phyloP scores from a whole-genome alignment of 2,797 vertebrate genomes.

The Neostethus bicornis region DNA sequence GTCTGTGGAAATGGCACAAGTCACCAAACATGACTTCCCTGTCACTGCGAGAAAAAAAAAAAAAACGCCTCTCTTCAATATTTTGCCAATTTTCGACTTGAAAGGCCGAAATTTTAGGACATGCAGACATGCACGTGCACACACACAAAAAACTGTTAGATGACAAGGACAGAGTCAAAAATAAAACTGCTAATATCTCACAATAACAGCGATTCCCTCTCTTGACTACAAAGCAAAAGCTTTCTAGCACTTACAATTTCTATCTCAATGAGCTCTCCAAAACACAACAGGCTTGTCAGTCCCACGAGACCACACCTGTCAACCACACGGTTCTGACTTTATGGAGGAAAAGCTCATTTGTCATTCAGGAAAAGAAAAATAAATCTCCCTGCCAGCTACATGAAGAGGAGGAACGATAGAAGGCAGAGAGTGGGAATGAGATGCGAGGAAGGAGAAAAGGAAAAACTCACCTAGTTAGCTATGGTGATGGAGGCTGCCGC shows the following conservation, averaged over 20 bases:
- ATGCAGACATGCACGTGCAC: conserved; percentile 27
- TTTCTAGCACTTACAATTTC: conserved; percentile 31
- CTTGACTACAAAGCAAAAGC: conserved; percentile 31
- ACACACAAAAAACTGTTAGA: conserved; percentile 24
- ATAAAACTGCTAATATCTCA: conserved; percentile 21
- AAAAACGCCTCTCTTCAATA: conserved; percentile 17
- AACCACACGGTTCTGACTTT: conserved; percentile 48
- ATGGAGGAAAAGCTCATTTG: conserved; percentile 46
- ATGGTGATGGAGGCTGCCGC: conserved; percentile 67
- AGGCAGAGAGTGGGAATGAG: conserved; percentile 39
- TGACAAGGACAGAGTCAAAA: conserved; percentile 40
- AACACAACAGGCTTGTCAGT: conserved; percentile 34
- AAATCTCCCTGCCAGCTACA: conserved; percentile 40
- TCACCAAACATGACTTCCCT: conserved; percentile 36
- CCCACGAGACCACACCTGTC: conserved; percentile 56
- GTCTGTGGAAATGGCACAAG: conserved; percentile 46
- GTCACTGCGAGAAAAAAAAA: conserved; percentile 9
- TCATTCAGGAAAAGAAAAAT: conserved; percentile 42
- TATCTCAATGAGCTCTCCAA: conserved; percentile 31
- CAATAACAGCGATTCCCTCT: conserved; percentile 28
- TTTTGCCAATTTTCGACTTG: conserved; percentile 18
- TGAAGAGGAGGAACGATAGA: conserved; percentile 29
- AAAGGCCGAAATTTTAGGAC: conserved; percentile 29
- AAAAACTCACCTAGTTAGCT: conserved; percentile 75
- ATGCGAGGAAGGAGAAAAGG: conserved; percentile 45